These are phyloP conservation scores for Microcebus griseorufus DNA, from an alignment of 2,113 vertebrate genomes.

Conservation along the genomic window DNA sequence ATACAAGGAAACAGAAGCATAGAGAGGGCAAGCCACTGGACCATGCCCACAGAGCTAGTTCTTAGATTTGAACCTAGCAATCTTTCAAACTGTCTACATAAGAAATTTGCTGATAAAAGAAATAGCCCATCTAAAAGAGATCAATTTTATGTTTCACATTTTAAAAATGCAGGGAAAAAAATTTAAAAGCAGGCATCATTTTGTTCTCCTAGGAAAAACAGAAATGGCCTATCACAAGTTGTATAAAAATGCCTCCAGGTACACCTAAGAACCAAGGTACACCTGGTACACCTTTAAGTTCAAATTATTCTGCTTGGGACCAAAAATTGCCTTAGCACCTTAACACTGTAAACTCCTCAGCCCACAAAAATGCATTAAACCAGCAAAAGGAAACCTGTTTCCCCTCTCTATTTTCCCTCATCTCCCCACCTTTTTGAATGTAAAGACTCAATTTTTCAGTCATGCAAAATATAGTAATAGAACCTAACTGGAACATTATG, in stretches of 20 bases:
- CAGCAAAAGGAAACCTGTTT: constrained; percentile 44
- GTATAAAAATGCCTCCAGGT: not conserved
- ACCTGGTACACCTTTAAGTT: not conserved
- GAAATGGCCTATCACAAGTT: not conserved
- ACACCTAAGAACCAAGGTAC: not conserved
- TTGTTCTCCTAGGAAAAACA: not conserved
- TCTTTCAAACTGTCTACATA: not conserved
- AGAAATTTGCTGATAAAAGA: not conserved
- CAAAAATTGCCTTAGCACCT: not conserved
- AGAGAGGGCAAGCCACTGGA: not conserved
- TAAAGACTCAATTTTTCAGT: constrained; percentile 65
- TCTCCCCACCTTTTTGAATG: not conserved
- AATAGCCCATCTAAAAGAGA: not conserved
- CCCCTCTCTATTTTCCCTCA: not conserved
- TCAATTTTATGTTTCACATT: not conserved
- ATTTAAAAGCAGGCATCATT: not conserved
- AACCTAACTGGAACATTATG: constrained; percentile 50
- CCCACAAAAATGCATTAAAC: not conserved
- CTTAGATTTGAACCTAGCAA: not conserved
- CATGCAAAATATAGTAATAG: constrained; percentile 55
- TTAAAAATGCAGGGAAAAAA: not conserved
- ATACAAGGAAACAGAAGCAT: not conserved
- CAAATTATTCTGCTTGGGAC: constrained; percentile 24
- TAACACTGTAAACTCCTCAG: constrained; percentile 23
- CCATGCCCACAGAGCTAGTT: not conserved